Evolutionary conservation across 2,888 invertebrate species (phyloP).

Genomic region (Sicus ferrugineus): DNA sequence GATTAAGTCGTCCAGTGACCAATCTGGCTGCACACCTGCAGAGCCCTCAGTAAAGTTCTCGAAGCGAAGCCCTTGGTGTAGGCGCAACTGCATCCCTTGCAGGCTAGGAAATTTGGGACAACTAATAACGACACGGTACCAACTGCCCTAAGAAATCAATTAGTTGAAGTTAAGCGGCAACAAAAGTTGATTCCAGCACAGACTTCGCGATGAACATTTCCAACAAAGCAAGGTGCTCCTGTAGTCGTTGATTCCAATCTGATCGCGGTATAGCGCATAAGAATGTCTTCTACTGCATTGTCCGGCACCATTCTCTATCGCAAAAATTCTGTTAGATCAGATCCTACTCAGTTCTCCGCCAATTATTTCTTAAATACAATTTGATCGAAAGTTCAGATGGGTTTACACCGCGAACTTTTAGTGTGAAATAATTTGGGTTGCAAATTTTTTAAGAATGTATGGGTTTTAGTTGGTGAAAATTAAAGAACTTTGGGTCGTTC

Average conservation of each 20-base stretch:
- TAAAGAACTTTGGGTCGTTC: too few relatives aligned
- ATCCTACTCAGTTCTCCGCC: too few relatives aligned
- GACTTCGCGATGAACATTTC: slow-evolving; percentile 20
- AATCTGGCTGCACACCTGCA: slow-evolving; percentile 40
- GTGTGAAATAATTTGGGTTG: too few relatives aligned
- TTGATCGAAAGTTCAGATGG: too few relatives aligned
- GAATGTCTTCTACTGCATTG: too few relatives aligned
- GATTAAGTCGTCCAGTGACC: slow-evolving; percentile 49
- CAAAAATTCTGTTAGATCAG: too few relatives aligned
- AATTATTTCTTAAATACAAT: too few relatives aligned
- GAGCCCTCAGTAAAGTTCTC: slow-evolving; percentile 37
- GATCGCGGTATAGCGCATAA: too few relatives aligned
- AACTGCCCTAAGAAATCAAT: slow-evolving; percentile 37
- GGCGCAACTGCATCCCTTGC: slow-evolving; percentile 42
- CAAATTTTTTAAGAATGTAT: too few relatives aligned
- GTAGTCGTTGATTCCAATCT: background rate
- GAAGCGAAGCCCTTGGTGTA: slow-evolving; percentile 45
- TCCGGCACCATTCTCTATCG: too few relatives aligned
- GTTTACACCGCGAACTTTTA: too few relatives aligned
- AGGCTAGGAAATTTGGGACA: slow-evolving; percentile 52
- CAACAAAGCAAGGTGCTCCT: background rate
- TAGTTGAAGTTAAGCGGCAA: background rate
- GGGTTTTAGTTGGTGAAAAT: too few relatives aligned
- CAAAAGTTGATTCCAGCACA: background rate
- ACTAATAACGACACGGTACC: slow-evolving; percentile 46